A percentile compares a stretch with the other conserved stretches of the same genome.
These are phyloP conservation scores for Neomonachus schauinslandi DNA, from an alignment of 2,113 vertebrate genomes.

Conservation along the genomic window DNA sequence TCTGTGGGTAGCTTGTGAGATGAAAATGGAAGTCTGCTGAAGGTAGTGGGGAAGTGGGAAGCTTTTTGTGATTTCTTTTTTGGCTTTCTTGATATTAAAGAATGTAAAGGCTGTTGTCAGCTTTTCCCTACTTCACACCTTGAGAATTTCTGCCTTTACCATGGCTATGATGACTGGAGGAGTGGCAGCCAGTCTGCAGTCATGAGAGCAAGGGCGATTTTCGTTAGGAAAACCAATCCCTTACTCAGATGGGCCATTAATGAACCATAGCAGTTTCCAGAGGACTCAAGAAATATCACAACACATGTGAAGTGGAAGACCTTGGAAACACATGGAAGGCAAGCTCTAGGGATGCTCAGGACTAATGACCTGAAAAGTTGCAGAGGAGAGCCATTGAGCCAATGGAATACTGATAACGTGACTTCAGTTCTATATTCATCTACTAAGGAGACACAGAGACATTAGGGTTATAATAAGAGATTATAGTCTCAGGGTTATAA, in stretches of 20 bases:
- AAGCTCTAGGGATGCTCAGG: neutral
- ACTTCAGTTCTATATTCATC: neutral
- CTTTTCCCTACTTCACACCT: neutral
- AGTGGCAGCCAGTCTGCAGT: neutral
- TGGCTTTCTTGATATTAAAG: neutral
- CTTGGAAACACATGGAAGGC: neutral
- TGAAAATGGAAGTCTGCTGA: neutral
- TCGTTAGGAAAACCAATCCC: fast-evolving
- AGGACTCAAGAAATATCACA: neutral
- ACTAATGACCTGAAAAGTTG: no score
- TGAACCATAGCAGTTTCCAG: neutral
- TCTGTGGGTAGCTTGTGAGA: neutral
- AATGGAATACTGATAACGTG: neutral
- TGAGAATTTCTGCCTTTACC: neutral
- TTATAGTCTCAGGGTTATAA: neutral
- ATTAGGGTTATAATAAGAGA: neutral
- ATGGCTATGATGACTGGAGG: neutral
- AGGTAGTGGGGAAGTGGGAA: neutral
- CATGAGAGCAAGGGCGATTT: neutral
- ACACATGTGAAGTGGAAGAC: neutral
- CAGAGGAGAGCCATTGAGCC: neutral
- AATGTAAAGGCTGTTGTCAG: neutral
- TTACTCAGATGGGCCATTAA: neutral
- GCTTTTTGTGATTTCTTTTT: neutral
- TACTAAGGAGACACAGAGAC: neutral